Evolutionary conservation across 2,113 vertebrate genomes (phyloP).

Genomic region (Sorex fumeus): DNA sequence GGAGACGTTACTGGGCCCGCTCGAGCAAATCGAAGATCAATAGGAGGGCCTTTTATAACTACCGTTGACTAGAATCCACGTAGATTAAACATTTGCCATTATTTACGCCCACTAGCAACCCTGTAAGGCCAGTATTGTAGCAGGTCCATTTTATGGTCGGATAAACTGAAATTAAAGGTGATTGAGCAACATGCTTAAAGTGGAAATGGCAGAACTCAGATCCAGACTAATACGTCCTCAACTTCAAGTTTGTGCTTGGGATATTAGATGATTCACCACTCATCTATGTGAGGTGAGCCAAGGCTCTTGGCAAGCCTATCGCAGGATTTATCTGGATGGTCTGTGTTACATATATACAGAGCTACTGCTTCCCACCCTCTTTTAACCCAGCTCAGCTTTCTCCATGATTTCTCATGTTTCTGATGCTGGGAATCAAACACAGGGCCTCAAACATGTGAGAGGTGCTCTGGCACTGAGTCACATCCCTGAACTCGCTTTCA

Average conservation of each 20-base stretch:
- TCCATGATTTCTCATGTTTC: background rate
- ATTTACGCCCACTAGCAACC: background rate
- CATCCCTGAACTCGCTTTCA: background rate
- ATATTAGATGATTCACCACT: background rate
- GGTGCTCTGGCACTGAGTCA: no score
- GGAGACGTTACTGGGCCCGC: no score
- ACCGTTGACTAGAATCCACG: background rate
- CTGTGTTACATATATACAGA: background rate
- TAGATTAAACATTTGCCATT: background rate
- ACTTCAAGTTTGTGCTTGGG: background rate
- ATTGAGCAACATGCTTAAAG: background rate
- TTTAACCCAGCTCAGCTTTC: constrained; percentile 2
- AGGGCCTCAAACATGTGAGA: no score
- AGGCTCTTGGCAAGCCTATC: background rate
- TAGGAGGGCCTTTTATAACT: no score
- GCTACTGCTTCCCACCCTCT: background rate
- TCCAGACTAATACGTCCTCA: background rate
- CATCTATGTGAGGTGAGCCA: background rate
- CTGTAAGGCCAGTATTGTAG: background rate
- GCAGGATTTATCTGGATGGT: background rate
- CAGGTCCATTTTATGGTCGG: constrained; percentile 6
- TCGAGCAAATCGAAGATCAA: no score
- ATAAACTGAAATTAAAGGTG: background rate
- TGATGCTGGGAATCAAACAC: no score
- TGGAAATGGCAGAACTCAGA: constrained; percentile 18